Evolutionary conservation across 2,797 vertebrate genomes (phyloP), one percentile per base, ranked within the genome.

Genomic region (Synanceia verrucosa): DNA sequence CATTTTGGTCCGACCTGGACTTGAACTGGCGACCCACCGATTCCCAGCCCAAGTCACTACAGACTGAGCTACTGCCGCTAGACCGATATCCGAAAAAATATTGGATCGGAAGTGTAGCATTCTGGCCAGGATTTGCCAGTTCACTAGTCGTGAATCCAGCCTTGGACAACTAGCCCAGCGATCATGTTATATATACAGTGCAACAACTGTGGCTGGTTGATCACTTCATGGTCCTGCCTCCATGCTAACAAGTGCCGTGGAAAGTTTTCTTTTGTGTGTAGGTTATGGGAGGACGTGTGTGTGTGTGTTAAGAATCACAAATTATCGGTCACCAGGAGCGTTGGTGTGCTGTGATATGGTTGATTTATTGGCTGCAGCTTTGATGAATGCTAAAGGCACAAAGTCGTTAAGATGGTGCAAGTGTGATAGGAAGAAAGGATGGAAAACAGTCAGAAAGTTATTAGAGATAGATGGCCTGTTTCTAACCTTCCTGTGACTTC

Each of bases 341-440:
- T 26, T 77, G 91, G 76, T 70, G 10, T 83, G 57, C 84, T 78
- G 74, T 71, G 87, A 92, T 90, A 78, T 59, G 72, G 73, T 44
- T 90, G 86, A 91, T 93, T 88, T 87, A 90, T 92, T 69, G 81
- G 33, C 75, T 39, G 53, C 39, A 58, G 66, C 81, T 71, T 76
- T 89, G 87, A 91, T 86, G 73, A 90, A 89, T 83, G 81, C 81
- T 81, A 84, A 83, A 88, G 86, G 79, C 80, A 74, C 74, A 75
- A 78, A 85, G 84, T 89, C 64, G 57, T 91, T 88, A 90, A 86
- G 85, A 88, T 84, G 72, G 78, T 48, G 51, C 41, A 55, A 76
- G 70, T 53, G 76, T 46, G 81, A 88, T 88, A 82, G 68, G 68
- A 71, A 81, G 58, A 74, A 63, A 39, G 61, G 69, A 73, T 46